Evolutionary conservation across 2,113 vertebrate genomes (phyloP).

Genomic region (Maccullochella peelii): DNA sequence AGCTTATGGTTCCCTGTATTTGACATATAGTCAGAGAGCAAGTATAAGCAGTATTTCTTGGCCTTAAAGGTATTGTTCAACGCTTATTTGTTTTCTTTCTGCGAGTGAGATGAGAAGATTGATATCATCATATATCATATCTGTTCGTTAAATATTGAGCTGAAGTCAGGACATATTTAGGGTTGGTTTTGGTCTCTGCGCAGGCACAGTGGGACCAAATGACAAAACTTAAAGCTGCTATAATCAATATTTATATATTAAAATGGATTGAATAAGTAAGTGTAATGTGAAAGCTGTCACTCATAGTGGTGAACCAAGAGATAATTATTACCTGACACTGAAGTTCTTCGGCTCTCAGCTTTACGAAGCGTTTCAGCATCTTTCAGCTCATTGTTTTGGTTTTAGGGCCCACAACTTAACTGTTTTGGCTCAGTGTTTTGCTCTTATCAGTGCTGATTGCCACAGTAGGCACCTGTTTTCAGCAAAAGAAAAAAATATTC

Average conservation of each 20-base stretch:
- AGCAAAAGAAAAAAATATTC: too few species aligned
- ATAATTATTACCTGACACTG: neutral
- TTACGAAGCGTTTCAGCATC: neutral
- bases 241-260: neutral
- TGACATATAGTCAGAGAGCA: neutral
- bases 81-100: neutral
- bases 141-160: neutral
- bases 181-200: neutral
- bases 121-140: neutral
- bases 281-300: neutral
- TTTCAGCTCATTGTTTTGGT: constrained; percentile 7
- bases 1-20: neutral
- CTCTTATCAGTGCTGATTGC: neutral
- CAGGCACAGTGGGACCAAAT: too few species aligned
- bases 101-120: neutral
- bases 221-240: too few species aligned
- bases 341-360: neutral
- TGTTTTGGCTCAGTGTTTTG: neutral
- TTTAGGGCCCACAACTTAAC: too few species aligned
- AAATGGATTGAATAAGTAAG: neutral
- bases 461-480: neutral
- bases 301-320: neutral
- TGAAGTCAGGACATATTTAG: neutral
- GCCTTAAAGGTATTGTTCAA: neutral
- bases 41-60: neutral